A percentile compares a stretch with the other conserved stretches of the same genome.
These are phyloP conservation scores for Arctia plantaginis DNA, from an alignment of 2,888 invertebrate species.

Conservation along the genomic window DNA sequence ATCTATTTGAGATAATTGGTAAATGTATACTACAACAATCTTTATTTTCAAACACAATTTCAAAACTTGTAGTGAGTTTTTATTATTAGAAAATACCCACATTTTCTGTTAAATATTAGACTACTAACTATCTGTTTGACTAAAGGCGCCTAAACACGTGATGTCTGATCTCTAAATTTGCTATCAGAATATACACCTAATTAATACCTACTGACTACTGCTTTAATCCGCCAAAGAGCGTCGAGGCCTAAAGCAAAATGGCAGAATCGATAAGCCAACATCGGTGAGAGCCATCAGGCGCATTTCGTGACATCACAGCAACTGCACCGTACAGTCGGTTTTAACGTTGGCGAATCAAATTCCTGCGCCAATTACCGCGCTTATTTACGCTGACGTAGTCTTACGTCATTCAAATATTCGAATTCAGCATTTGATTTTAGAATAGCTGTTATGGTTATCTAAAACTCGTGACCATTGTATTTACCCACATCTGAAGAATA, in stretches of 20 bases:
- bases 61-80: too few species aligned
- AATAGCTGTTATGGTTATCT: slow-evolving; percentile 16
- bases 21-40: too few species aligned
- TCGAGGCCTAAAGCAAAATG: slow-evolving; percentile 18
- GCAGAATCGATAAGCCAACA: slow-evolving; percentile 41
- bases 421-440: slow-evolving; percentile 37
- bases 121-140: not conserved
- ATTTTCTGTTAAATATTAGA: not conserved
- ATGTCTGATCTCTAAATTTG: not conserved
- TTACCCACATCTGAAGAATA: not conserved
- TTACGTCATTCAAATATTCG: slow-evolving; percentile 42
- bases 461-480: not conserved
- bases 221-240: slow-evolving; percentile 3
- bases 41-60: too few species aligned
- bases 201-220: not conserved
- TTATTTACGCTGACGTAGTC: slow-evolving; percentile 38
- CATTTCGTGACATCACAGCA: slow-evolving; percentile 35
- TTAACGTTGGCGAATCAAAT: slow-evolving; percentile 46
- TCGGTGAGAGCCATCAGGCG: slow-evolving; percentile 42
- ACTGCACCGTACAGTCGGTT: slow-evolving; percentile 37
- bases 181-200: not conserved
- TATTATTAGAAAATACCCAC: not conserved
- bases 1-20: too few species aligned
- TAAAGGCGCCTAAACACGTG: not conserved
- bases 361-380: slow-evolving; percentile 45